These are phyloP conservation scores for Uromys caudimaculatus DNA, from an alignment of 2,797 vertebrate species.

Conservation along the genomic window DNA sequence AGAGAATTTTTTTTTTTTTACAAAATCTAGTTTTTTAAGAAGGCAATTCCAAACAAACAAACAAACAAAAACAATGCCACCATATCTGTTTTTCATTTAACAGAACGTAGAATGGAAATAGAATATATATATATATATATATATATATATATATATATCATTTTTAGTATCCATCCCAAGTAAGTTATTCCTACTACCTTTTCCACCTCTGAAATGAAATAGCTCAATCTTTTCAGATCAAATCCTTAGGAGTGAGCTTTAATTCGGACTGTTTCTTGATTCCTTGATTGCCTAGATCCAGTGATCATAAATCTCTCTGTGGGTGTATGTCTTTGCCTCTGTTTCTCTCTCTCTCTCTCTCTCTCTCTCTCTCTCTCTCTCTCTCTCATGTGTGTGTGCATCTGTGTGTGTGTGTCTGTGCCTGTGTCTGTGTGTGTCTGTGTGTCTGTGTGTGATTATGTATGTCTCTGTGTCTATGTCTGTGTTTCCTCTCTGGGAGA, in stretches of 20 bases:
- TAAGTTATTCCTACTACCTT: neutral
- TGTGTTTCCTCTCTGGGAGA: neutral
- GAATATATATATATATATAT: neutral
- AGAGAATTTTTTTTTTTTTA: neutral
- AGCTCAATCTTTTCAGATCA: neutral
- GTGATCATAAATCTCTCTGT: neutral
- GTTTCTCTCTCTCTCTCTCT: neutral
- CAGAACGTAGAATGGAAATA: neutral
- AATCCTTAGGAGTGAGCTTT: conserved; percentile 17
- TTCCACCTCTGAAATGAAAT: neutral
- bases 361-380: neutral
- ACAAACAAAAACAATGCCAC: neutral
- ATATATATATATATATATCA: too few species aligned
- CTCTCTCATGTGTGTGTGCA: too few species aligned
- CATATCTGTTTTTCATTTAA: conserved; percentile 23
- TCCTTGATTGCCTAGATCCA: neutral
- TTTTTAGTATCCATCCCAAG: neutral
- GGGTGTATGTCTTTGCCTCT: neutral
- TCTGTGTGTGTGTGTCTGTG: neutral
- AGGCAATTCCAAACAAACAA: neutral
- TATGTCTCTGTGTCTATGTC: neutral
- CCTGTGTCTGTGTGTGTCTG: neutral
- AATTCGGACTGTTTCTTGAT: neutral
- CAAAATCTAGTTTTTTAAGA: neutral
- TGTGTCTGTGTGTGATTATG: neutral